A percentile compares a stretch with the other conserved stretches of the same genome.
These are phyloP conservation scores for Galeopterus variegatus DNA, from an alignment of 2,113 vertebrate genomes.

Conservation along the genomic window DNA sequence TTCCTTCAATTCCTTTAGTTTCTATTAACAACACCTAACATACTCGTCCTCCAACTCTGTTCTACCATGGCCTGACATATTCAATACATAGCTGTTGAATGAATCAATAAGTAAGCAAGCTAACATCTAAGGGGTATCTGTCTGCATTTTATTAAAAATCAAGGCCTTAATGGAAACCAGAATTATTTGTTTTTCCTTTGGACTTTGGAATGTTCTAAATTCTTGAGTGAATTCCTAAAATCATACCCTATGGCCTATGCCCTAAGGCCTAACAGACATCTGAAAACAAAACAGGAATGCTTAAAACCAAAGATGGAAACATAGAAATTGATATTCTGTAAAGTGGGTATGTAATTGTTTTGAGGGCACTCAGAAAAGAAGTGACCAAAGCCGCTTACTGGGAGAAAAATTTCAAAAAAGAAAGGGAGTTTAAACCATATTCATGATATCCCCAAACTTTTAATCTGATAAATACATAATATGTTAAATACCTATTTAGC, in stretches of 20 bases:
- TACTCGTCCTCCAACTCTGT: background rate
- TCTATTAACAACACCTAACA: slow-evolving; percentile 17
- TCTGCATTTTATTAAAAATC: slow-evolving; percentile 16
- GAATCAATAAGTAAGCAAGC: background rate
- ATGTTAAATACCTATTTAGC: background rate
- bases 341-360: background rate
- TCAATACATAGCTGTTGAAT: background rate
- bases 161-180: background rate
- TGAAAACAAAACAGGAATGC: slow-evolving; percentile 42
- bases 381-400: background rate
- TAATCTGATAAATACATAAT: background rate
- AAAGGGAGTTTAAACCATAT: background rate
- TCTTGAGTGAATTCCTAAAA: background rate
- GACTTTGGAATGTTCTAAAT: background rate
- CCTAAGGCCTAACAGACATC: slow-evolving; percentile 15
- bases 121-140: background rate
- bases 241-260: background rate
- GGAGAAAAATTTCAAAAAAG: background rate
- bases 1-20: slow-evolving; percentile 10
- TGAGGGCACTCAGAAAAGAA: background rate
- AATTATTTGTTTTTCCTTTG: slow-evolving; percentile 15
- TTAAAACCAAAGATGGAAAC: slow-evolving; percentile 51
- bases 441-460: background rate
- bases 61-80: background rate
- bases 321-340: background rate